Evolutionary conservation across 2,888 invertebrate species (phyloP).

Genomic region (Diaprepes abbreviatus): DNA sequence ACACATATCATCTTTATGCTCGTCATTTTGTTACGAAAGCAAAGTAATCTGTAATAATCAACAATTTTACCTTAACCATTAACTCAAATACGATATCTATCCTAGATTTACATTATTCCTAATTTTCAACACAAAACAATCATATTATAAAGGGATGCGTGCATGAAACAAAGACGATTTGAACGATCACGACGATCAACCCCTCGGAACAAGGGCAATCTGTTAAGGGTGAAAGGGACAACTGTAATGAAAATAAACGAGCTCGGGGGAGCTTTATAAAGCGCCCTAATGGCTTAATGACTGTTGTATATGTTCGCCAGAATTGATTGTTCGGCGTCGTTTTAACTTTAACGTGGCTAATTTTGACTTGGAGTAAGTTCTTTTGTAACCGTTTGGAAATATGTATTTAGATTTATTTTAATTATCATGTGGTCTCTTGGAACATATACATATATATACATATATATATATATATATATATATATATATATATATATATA

Average conservation of each 20-base stretch:
- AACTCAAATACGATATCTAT: too few species aligned
- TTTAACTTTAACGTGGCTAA: neutral
- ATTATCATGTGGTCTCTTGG: too few species aligned
- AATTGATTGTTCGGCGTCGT: conserved; percentile 44
- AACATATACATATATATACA: neutral
- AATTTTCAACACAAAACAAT: neutral
- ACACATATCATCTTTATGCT: too few species aligned
- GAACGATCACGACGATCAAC: conserved; percentile 37
- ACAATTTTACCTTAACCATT: too few species aligned
- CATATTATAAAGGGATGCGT: conserved; percentile 39
- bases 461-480: neutral
- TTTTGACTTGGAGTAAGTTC: neutral
- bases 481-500: neutral
- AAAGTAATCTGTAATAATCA: too few species aligned
- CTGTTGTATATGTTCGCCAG: conserved; percentile 46
- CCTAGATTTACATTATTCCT: neutral
- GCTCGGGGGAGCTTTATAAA: conserved; percentile 58
- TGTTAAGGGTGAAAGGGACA: conserved; percentile 58
- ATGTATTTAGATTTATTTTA: too few species aligned
- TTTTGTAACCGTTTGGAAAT: neutral
- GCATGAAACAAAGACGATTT: conserved; percentile 40
- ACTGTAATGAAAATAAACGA: conserved; percentile 62
- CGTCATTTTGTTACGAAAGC: too few species aligned
- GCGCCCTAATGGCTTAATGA: conserved; percentile 53
- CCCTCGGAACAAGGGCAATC: conserved; percentile 50